Evolutionary conservation across 2,113 vertebrate species (phyloP), one percentile per base, ranked within the genome.

Genomic region (Eptatretus burgeri): DNA sequence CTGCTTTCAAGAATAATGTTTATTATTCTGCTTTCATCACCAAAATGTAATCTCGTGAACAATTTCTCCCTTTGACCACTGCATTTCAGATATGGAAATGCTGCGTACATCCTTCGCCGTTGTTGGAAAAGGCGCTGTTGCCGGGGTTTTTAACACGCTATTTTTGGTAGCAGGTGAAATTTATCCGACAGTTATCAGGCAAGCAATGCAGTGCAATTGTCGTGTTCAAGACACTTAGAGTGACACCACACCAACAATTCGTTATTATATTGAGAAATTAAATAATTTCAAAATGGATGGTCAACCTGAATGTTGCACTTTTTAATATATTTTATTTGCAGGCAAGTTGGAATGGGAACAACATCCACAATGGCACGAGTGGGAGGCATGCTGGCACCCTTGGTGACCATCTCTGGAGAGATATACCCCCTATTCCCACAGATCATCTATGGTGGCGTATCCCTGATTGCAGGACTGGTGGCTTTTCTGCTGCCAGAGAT

Each of bases 291-390:
- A 7, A 41, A 41, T 41, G 27, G 27, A 41, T 41, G 27, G 27
- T 41, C 27, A 41, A 5, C 27, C 27, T 41, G 27, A 41, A 41
- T 5, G 3, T 41, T 41, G 27, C 27, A 41, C 27, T 41, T 41
- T 41, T 41, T 41, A 41, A 41, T 41, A 41, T 7, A 41, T 41
- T 41, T 41, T 41, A 3, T 41, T 27, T 10, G 51, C 71, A 82
- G 81, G 68, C 81, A 83, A 75, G 80, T 78, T 63, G 81, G 80
- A n/a, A 76, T 82, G 63, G 81, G 81, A 5, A 71, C 78, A 3
- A 71, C 73, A 13, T 74, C 74, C 0, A 76, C 80, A 77, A 76
- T 71, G 5, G 79, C 81, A 5, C 73, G 78, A 52, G 63, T 80
- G 1, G 79, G 80, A 2, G 79, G 81, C 3, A 74, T 82, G 51